Evolutionary conservation across 2,113 vertebrate species (phyloP), one percentile per base, ranked within the genome.

Genomic region (Phyllopteryx taeniolatus): DNA sequence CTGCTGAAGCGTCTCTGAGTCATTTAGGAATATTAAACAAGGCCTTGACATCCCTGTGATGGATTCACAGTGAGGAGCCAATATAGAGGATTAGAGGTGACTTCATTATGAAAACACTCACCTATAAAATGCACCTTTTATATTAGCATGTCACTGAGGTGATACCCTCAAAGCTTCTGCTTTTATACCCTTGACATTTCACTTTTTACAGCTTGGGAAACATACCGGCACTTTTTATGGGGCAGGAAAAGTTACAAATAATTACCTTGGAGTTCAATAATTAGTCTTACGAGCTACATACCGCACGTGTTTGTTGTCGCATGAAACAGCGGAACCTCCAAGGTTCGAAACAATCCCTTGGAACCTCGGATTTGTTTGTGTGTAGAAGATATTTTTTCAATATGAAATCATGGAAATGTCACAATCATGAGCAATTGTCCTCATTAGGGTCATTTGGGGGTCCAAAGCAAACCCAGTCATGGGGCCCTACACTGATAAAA

Each of bases 11-110:
- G 71, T 75, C 53, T 75, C 53, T 35, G 57, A 39, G 42, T 76
- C 9, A 20, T 81, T 79, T 72, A 77, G 22, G 82, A 77, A 79
- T 73, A 67, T 79, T 82, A 77, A 81, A 73, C 70, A 73, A 73
- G 70, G 74, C 74, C 19, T 72, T 62, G 73, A 64, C 62, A 70
- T 80, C 22, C 68, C 57, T 76, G 59, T 83, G 79, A 82, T 79
- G 61, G 75, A 84, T 84, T 78, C 77, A 85, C 54, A 70, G 27
- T 56, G 76, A 77, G 43, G 22, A 31, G 51, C 27, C 72, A 67
- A 75, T 71, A 68, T 43, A 66, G 39, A 44, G 42, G 33, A 82
- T 73, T 68, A 75, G 68, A 56, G 54, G 17, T 66, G 74, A 85
- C 87, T 78, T 71, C 62, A 82, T 85, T 82, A 85, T 78, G 79